phyloP scores from a whole-genome alignment of 2,888 invertebrate species.

The Diaperis boleti region DNA sequence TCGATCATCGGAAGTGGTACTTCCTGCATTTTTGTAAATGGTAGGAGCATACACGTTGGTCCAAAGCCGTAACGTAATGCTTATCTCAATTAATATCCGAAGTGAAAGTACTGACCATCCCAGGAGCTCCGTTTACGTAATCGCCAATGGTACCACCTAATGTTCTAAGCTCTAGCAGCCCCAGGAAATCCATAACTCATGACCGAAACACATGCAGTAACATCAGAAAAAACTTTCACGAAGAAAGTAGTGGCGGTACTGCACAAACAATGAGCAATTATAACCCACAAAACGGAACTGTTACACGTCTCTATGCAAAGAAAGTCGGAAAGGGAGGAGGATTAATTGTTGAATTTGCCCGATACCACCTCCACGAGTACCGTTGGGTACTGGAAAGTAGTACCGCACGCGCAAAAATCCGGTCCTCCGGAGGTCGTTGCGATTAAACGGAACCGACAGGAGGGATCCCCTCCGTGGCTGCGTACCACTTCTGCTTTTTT shows the following conservation, averaged over 20 bases:
- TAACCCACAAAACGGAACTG: conserved; percentile 1
- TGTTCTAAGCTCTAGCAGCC: too few species aligned
- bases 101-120: conserved; percentile 11
- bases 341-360: not conserved
- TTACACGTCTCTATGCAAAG: conserved; percentile 1
- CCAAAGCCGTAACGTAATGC: not conserved
- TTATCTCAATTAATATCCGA: not conserved
- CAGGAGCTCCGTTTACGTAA: not conserved
- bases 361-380: conserved; percentile 3
- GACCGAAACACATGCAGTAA: not conserved
- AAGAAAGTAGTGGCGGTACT: not conserved
- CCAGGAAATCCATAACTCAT: too few species aligned
- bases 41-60: not conserved
- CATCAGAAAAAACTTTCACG: not conserved
- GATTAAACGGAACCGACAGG: conserved; percentile 21
- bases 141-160: not conserved
- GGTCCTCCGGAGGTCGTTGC: not conserved
- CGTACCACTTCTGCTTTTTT: conserved; percentile 31
- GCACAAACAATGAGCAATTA: not conserved
- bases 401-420: conserved; percentile 4
- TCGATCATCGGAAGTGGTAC: conserved; percentile 7
- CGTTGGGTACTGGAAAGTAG: conserved; percentile 20
- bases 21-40: not conserved
- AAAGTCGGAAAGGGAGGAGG: not conserved
- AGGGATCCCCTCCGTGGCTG: not conserved